Base-by-base conservation (phyloP, 2,888 invertebrate species). In the Scotopteryx bipunctaria region DNA sequence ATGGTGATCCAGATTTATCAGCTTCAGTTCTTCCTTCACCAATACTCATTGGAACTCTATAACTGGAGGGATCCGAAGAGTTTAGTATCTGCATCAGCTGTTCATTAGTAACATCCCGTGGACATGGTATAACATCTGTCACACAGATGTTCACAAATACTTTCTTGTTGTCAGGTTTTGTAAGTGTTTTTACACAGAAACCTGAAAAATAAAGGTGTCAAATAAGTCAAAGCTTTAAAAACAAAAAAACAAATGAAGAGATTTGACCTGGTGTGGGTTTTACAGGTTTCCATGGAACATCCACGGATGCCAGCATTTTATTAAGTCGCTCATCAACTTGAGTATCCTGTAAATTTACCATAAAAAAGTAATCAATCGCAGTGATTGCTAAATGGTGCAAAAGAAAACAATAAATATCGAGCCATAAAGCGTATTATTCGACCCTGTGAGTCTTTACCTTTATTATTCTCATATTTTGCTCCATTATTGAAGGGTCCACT, bases 1-100 rank as follows among this genome's bases (percentile, higher is more conserved):
- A 94, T 0, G 93, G 92, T 14, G 92, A 88, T 19, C 95, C 95
- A 42, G 93, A 91, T 78, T 96, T 97, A 76, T 97, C 97, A 14
- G 88, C 82, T 70, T 96, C 97, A 3, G 92, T 91, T 63, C 95
- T 94, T 2, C 95, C 93, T 71, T 95, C 95, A 0, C 97, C 97
- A 59, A 98, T 94, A 76, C 97, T 97, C 96, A 98, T 96, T 0
- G 98, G 98, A 33, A 98, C 94, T 56, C 95, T 91, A 79, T 93
- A 98, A 36, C 92, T 92, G 2, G 93, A 92, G 0, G 94, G 93
- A 40, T 94, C 94, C 46, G 93, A 92, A 0, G 94, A 94, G 55
- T 92, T 91, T 15, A 96, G 79, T 45, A 96, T 92, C 50, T 92
- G 91, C 61, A 93, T 86, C 1, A 97, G 87, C 66, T 96, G 94